These are phyloP conservation scores for Phocoena phocoena DNA, from an alignment of 2,113 vertebrate species.

Conservation along the genomic window DNA sequence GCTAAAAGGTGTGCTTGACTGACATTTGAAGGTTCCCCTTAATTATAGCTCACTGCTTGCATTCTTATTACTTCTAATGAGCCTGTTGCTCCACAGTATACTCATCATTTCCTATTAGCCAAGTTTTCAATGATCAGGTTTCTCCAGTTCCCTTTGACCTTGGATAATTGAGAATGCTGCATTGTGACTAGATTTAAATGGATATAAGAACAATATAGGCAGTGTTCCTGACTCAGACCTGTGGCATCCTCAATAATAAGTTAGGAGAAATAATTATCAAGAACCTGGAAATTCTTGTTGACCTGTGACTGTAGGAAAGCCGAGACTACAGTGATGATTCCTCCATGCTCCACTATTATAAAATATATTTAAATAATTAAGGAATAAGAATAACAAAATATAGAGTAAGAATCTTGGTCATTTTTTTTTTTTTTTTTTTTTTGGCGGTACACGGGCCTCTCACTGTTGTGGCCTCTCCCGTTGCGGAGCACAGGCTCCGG, in stretches of 20 bases:
- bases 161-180: neutral
- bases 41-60: neutral
- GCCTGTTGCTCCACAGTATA: fast-evolving
- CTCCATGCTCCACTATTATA: neutral
- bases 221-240: neutral
- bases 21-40: neutral
- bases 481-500: no score
- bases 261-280: neutral
- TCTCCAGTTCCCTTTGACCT: neutral
- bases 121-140: neutral
- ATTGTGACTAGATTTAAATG: neutral
- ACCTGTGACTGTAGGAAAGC: neutral
- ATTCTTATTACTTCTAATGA: neutral
- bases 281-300: neutral
- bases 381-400: neutral
- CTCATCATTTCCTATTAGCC: neutral
- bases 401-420: neutral
- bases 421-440: neutral
- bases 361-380: neutral
- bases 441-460: no score
- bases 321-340: neutral
- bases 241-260: neutral
- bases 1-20: neutral
- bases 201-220: neutral
- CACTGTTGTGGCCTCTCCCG: no score